Conservation (phyloP, 2,888 invertebrate species). For the Macaria liturata region DNA sequence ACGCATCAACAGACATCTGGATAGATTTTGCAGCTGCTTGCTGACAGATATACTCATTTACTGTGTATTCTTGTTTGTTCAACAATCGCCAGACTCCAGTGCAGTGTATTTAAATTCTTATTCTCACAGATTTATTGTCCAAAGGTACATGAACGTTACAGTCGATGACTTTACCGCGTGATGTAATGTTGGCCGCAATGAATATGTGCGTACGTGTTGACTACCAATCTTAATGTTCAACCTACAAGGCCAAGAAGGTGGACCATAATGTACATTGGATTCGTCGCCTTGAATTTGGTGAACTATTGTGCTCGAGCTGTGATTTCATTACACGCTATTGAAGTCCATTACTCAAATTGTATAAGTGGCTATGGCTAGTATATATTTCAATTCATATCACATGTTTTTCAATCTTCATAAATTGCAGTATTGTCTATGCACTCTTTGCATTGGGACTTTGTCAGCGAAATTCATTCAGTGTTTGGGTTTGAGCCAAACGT, state of each 20-base stretch:
- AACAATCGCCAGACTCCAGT: no score
- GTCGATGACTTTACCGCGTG: conserved; percentile 51
- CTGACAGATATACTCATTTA: no score
- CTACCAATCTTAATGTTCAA: conserved; percentile 46
- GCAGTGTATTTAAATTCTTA: no score
- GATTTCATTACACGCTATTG: conserved; percentile 17
- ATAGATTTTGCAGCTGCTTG: no score
- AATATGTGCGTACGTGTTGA: conserved; percentile 37
- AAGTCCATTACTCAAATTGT: background rate
- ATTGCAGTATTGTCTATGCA: no score
- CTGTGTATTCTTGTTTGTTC: no score
- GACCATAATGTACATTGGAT: conserved; percentile 30
- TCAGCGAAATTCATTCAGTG: no score
- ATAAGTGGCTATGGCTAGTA: no score
- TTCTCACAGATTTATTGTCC: conserved; percentile 6
- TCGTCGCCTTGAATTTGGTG: conserved; percentile 30
- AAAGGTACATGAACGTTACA: conserved; percentile 31
- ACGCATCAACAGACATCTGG: no score
- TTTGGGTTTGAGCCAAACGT: conserved; percentile 37
- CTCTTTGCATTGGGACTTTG: no score
- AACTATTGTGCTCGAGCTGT: conserved; percentile 17
- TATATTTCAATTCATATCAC: no score
- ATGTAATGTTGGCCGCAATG: conserved; percentile 51
- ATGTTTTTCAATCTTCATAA: no score
- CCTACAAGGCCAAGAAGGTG: conserved; percentile 51